Percentiles rank a stretch among this genome's conserved stretches.
phyloP scores from a whole-genome alignment of 2,888 invertebrate species.

The Gymnosoma rotundatum region DNA sequence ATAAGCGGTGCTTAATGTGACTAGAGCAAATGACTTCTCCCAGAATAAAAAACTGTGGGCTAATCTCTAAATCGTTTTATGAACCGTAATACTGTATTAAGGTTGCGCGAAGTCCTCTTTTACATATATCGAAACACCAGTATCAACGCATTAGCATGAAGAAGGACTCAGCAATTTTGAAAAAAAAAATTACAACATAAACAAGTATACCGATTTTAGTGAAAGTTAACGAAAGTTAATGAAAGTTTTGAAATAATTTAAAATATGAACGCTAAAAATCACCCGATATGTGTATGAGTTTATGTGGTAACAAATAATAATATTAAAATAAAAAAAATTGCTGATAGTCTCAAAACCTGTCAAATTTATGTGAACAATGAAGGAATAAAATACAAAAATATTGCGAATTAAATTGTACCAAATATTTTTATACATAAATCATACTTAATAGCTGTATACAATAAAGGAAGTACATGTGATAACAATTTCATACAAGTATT shows the following conservation, averaged over 20 bases:
- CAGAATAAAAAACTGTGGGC: too few species aligned
- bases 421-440: conserved; percentile 47
- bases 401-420: conserved; percentile 26
- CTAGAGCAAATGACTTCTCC: too few species aligned
- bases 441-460: conserved; percentile 24
- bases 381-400: conserved; percentile 19
- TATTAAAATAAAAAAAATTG: conserved; percentile 15
- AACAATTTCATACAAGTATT: conserved; percentile 46
- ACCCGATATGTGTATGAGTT: neutral
- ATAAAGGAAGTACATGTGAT: conserved; percentile 53
- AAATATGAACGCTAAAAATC: too few species aligned
- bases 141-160: too few species aligned
- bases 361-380: conserved; percentile 53
- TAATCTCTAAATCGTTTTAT: too few species aligned
- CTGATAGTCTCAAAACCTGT: conserved; percentile 64
- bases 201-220: neutral
- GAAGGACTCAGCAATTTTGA: too few species aligned
- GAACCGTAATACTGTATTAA: too few species aligned
- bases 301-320: neutral
- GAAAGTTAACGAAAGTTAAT: too few species aligned
- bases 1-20: too few species aligned
- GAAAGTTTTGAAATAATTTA: neutral
- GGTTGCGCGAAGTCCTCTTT: too few species aligned
- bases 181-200: too few species aligned
- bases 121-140: too few species aligned